Conservation (phyloP, 1,140 invertebrate genomes). For the Pomacea maculata region DNA sequence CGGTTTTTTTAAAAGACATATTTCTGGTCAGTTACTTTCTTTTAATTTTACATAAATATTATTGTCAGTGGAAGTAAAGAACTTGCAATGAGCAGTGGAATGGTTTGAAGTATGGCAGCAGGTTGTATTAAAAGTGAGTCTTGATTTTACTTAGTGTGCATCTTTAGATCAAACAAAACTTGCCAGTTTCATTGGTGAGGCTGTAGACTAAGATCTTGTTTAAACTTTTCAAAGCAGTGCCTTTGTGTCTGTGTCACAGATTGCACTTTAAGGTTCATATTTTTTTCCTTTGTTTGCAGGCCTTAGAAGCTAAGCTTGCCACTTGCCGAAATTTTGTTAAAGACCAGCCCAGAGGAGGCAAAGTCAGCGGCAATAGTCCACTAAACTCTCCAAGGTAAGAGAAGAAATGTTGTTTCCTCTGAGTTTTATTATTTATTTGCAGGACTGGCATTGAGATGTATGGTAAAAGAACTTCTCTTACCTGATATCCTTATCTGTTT, state of each 20-base stretch:
- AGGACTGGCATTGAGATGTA: background rate
- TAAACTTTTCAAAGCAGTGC: background rate
- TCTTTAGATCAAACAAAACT: too few species aligned
- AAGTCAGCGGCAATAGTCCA: slow-evolving; percentile 44
- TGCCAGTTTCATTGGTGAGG: too few species aligned
- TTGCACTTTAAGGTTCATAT: background rate
- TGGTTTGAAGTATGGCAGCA: too few species aligned
- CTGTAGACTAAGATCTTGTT: background rate
- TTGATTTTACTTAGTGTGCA: too few species aligned
- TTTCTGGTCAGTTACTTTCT: too few species aligned
- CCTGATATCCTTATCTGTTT: too few species aligned
- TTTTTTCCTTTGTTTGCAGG: slow-evolving; percentile 64
- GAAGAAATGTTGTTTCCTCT: background rate
- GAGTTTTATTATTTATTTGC: background rate
- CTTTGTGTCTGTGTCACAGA: background rate
- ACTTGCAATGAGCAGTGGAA: too few species aligned
- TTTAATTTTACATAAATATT: too few species aligned
- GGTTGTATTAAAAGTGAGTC: too few species aligned
- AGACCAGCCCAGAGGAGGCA: slow-evolving; percentile 57
- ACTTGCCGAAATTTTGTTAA: slow-evolving; percentile 67
- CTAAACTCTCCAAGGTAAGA: slow-evolving; percentile 59
- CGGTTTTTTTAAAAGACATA: too few species aligned
- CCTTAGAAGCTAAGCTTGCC: slow-evolving; percentile 68
- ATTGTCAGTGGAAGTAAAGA: too few species aligned
- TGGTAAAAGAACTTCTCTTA: background rate